phyloP scores from a whole-genome alignment of 2,888 invertebrate genomes.

The Stenoptilia bipunctidactyla region DNA sequence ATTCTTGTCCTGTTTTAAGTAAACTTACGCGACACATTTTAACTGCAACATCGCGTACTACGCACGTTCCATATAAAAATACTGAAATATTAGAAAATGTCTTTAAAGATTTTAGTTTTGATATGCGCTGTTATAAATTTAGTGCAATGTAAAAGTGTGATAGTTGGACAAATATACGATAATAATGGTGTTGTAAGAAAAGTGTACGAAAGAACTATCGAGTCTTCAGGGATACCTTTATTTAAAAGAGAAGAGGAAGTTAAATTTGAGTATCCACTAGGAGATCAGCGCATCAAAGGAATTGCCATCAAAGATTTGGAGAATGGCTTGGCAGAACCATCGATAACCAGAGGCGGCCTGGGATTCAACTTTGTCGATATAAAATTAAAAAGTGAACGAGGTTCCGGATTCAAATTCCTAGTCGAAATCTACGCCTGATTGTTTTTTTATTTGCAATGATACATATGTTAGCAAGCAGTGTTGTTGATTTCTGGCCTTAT shows the following conservation, averaged over 20 bases:
- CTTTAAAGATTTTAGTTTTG: slow-evolving; percentile 23
- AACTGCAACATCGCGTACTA: too few species aligned
- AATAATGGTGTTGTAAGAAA: slow-evolving; percentile 32
- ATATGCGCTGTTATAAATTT: slow-evolving; percentile 21
- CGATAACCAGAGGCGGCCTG: slow-evolving; percentile 50
- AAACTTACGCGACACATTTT: too few species aligned
- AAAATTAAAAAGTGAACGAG: slow-evolving; percentile 52
- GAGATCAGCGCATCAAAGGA: slow-evolving; percentile 48
- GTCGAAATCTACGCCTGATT: slow-evolving; percentile 54
- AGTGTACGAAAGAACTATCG: slow-evolving; percentile 32
- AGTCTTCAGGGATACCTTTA: slow-evolving; percentile 29
- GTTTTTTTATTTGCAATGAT: too few species aligned
- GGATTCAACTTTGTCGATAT: slow-evolving; percentile 47
- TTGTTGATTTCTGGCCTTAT: too few species aligned
- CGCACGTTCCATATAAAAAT: too few species aligned
- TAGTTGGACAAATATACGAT: slow-evolving; percentile 41
- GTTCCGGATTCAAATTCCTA: slow-evolving; percentile 41
- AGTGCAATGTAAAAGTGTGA: slow-evolving; percentile 31
- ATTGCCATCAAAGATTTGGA: slow-evolving; percentile 53
- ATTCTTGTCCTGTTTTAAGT: background rate
- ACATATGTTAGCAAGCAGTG: too few species aligned
- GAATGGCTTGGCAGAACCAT: slow-evolving; percentile 42
- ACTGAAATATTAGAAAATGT: slow-evolving; percentile 24
- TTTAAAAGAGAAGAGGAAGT: slow-evolving; percentile 40
- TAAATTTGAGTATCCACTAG: slow-evolving; percentile 32